Conservation (phyloP, 2,888 invertebrate species). For the Drosophila barbarae region DNA sequence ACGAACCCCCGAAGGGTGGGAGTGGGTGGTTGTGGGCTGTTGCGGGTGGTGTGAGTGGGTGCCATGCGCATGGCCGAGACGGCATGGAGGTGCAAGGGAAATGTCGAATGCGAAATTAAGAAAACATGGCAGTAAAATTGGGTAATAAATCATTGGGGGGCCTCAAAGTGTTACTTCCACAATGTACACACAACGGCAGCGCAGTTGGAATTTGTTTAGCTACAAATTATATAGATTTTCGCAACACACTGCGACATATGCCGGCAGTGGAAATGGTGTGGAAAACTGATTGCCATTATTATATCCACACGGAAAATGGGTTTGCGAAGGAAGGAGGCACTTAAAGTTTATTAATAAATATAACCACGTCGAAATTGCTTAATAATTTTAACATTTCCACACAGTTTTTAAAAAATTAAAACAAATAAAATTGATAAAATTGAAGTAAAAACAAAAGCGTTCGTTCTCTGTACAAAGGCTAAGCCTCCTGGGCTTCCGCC, state of each 20-base stretch:
- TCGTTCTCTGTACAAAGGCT: neutral
- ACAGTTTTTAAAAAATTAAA: neutral
- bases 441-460: neutral
- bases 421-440: neutral
- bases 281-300: constrained; percentile 38
- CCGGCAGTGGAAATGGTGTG: constrained; percentile 31
- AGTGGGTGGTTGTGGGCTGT: constrained; percentile 28
- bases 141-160: constrained; percentile 72
- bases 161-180: constrained; percentile 71
- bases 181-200: constrained; percentile 22
- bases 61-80: constrained; percentile 62
- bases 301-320: constrained; percentile 10
- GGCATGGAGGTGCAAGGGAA: constrained; percentile 63
- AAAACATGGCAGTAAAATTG: constrained; percentile 77
- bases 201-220: constrained; percentile 64
- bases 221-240: constrained; percentile 68
- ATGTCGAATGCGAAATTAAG: constrained; percentile 78
- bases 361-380: neutral
- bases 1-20: constrained; percentile 55
- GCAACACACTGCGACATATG: constrained; percentile 50
- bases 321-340: neutral
- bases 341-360: constrained; percentile 14
- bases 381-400: neutral
- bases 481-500: constrained; percentile 8
- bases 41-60: constrained; percentile 29